Conservation (phyloP, 2,888 invertebrate genomes). For the Chrysina gloriosa region DNA sequence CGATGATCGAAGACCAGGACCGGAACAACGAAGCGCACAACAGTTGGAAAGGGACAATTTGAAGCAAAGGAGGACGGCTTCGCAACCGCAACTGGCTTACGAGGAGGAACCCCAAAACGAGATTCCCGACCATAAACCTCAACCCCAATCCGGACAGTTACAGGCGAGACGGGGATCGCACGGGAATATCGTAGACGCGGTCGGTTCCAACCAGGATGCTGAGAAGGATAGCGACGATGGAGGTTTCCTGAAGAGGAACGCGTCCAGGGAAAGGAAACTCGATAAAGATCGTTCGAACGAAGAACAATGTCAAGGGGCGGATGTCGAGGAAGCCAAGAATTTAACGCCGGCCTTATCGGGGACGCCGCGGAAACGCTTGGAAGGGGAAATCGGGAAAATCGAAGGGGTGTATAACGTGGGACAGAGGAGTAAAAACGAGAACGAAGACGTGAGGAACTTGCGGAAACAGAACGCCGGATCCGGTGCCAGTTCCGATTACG, state of each 20-base stretch:
- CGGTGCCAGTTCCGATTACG: slow-evolving; percentile 78
- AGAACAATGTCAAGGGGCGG: slow-evolving; percentile 43
- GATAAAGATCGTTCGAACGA: slow-evolving; percentile 38
- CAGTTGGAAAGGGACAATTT: slow-evolving; percentile 73
- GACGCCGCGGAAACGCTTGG: slow-evolving; percentile 59
- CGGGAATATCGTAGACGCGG: slow-evolving; percentile 70
- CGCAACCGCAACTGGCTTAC: slow-evolving; percentile 75
- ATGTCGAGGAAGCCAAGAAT: slow-evolving; percentile 50
- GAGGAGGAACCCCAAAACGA: slow-evolving; percentile 63
- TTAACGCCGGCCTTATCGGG: slow-evolving; percentile 59
- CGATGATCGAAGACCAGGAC: slow-evolving; percentile 50
- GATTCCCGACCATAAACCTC: slow-evolving; percentile 53
- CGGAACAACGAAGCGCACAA: slow-evolving; percentile 70
- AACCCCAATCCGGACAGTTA: slow-evolving; percentile 60
- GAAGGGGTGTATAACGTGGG: slow-evolving; percentile 73
- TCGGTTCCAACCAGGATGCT: slow-evolving; percentile 55
- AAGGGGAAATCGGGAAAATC: slow-evolving; percentile 60
- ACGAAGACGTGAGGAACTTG: slow-evolving; percentile 62
- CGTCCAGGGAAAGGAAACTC: slow-evolving; percentile 44
- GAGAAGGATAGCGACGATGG: slow-evolving; percentile 73
- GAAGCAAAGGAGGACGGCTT: slow-evolving; percentile 72
- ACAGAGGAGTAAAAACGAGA: slow-evolving; percentile 65
- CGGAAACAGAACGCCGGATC: slow-evolving; percentile 69
- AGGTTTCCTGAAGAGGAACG: slow-evolving; percentile 68
- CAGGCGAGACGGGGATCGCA: slow-evolving; percentile 69